Conservation (phyloP, 1,140 invertebrate genomes). For the Lucilia cuprina region DNA sequence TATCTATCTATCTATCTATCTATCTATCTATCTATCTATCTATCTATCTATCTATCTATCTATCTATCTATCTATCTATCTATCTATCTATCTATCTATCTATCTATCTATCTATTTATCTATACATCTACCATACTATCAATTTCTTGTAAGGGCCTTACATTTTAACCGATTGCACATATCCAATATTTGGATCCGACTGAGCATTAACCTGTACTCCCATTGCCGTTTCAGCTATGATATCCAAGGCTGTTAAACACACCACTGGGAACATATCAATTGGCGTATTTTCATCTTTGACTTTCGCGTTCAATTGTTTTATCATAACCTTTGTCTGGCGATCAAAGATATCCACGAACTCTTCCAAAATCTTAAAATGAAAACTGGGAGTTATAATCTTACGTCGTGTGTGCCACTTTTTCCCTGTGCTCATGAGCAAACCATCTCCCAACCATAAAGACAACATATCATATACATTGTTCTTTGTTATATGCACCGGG, state of each 20-base stretch:
- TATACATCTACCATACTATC: too few relatives aligned
- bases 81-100: too few relatives aligned
- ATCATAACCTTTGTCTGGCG: slow-evolving; percentile 70
- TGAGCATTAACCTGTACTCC: slow-evolving; percentile 77
- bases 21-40: too few relatives aligned
- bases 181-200: slow-evolving; percentile 70
- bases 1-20: too few relatives aligned
- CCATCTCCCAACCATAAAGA: slow-evolving; percentile 57
- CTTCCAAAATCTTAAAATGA: slow-evolving; percentile 83
- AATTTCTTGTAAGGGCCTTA: slow-evolving; percentile 59
- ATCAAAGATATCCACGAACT: slow-evolving; percentile 76
- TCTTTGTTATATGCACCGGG: slow-evolving; percentile 39
- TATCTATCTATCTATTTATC: too few relatives aligned
- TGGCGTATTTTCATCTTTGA: background rate
- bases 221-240: slow-evolving; percentile 76
- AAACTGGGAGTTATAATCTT: slow-evolving; percentile 85
- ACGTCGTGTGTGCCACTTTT: slow-evolving; percentile 77
- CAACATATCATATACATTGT: slow-evolving; percentile 51
- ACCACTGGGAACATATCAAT: slow-evolving; percentile 39
- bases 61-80: too few relatives aligned
- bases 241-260: slow-evolving; percentile 37
- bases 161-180: slow-evolving; percentile 72
- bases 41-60: too few relatives aligned
- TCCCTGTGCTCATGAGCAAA: slow-evolving; percentile 61
- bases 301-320: slow-evolving; percentile 58